Evolutionary conservation across 92 coral and sea anemone genomes (phyloP), one percentile per base, ranked within the genome.

Genomic region (Actinostola sp.): DNA sequence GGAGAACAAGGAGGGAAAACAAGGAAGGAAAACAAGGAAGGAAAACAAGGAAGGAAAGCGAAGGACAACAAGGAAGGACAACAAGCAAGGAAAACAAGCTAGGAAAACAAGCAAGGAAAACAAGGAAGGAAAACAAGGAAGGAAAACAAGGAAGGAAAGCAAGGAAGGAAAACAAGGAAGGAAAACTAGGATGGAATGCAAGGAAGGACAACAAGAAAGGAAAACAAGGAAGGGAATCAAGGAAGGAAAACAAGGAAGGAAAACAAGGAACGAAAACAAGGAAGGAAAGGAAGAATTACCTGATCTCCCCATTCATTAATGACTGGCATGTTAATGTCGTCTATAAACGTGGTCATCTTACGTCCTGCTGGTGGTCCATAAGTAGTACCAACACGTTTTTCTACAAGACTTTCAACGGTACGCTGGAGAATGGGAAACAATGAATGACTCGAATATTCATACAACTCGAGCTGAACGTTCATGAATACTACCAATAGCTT

Each of bases 311-410:
- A 90, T 72, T 90, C 97, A 57, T 90, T 90, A 26, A 90, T 90
- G 27, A 90, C 76, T 7, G 97, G 97, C 97, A 90, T 90, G 73
- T 90, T 90, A 41, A 90, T 49, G 56, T 90, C 97, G 29, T 90
- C 97, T 57, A 90, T 68, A 32, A 90, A 90, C 42, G 88, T 77
- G 6, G 97, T 87, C 97, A 90, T 90, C 70, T 76, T 90, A 39
- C 97, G 92, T 21, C 97, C 97, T n/a, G 92, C 97, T 0, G 97
- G 97, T 2, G 97, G 97, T 8, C 97, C 97, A 39, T 90, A 90
- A 26, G 97, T 90, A 45, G 97, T 90, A 51, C 97, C 97, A 21
- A 90, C 97, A 12, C 97, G 97, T 49, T 90, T 90, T 80, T 90
- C 97, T 66, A 90, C 97, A 33, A 88, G 89, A 54, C 97, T 90